phyloP scores from a whole-genome alignment of 2,797 vertebrate genomes.

The Notolabrus celidotus region DNA sequence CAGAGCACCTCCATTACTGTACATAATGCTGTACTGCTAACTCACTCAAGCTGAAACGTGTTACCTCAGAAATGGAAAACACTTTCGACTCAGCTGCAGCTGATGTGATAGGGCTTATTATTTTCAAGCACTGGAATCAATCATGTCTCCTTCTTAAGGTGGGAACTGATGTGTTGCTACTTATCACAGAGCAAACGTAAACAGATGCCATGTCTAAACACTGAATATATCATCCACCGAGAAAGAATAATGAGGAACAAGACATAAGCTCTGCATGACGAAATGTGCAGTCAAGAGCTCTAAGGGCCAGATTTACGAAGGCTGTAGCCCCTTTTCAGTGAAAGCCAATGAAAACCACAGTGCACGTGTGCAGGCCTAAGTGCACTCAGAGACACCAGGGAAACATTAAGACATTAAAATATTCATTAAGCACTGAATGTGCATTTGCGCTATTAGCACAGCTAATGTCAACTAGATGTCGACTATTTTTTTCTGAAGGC shows the following conservation, averaged over 20 bases:
- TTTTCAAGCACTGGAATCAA: conserved; percentile 54
- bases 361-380: neutral
- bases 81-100: conserved; percentile 36
- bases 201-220: conserved; percentile 38
- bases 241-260: conserved; percentile 5
- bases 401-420: conserved; percentile 17
- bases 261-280: neutral
- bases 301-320: neutral
- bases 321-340: neutral
- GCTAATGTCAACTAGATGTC: neutral
- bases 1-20: conserved; percentile 15
- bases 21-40: conserved; percentile 38
- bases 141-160: conserved; percentile 40
- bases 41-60: conserved; percentile 49
- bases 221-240: conserved; percentile 16
- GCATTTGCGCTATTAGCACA: neutral
- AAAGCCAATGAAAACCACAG: neutral
- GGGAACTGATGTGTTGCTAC: conserved; percentile 22
- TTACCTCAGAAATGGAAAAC: conserved; percentile 44
- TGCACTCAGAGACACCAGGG: neutral
- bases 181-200: conserved; percentile 42
- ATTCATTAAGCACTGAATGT: neutral
- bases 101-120: conserved; percentile 37
- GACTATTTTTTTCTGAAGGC: neutral
- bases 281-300: neutral